phyloP scores from a whole-genome alignment of 2,888 invertebrate species.

The Eurytoma adleriae region DNA sequence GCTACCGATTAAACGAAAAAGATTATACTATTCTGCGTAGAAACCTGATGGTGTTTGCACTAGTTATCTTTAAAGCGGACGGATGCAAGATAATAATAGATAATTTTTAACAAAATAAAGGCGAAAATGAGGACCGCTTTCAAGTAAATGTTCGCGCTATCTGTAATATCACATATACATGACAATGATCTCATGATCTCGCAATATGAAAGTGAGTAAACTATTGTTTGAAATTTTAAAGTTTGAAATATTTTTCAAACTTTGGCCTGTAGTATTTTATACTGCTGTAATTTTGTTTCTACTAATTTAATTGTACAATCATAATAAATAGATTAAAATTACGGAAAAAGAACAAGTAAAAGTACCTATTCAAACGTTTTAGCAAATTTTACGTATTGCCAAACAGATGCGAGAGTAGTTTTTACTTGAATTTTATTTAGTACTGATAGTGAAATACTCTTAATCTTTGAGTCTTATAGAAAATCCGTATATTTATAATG shows the following conservation, averaged over 20 bases:
- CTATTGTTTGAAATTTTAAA: slow-evolving; percentile 9
- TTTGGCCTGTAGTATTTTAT: slow-evolving; percentile 48
- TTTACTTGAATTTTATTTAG: too few species aligned
- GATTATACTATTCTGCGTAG: slow-evolving; percentile 17
- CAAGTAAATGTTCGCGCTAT: background rate
- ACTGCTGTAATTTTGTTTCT: slow-evolving; percentile 26
- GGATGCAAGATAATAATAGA: slow-evolving; percentile 14
- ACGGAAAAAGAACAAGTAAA: too few species aligned
- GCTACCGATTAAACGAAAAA: slow-evolving; percentile 23
- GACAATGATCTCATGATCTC: background rate
- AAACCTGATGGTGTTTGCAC: slow-evolving; percentile 22
- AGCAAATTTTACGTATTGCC: background rate
- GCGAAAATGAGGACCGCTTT: slow-evolving; percentile 5
- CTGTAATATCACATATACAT: too few species aligned
- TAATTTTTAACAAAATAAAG: slow-evolving; percentile 3
- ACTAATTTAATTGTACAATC: slow-evolving; percentile 25
- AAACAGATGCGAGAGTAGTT: background rate
- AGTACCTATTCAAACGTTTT: too few species aligned
- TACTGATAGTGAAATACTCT: background rate
- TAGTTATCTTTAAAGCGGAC: slow-evolving; percentile 25
- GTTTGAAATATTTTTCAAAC: slow-evolving; percentile 49
- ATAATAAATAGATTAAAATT: background rate
- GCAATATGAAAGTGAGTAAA: background rate
- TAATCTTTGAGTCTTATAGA: slow-evolving; percentile 37
- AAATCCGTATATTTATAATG: background rate